Conservation (phyloP, 2,113 vertebrate species). For the Megalops atlanticus region DNA sequence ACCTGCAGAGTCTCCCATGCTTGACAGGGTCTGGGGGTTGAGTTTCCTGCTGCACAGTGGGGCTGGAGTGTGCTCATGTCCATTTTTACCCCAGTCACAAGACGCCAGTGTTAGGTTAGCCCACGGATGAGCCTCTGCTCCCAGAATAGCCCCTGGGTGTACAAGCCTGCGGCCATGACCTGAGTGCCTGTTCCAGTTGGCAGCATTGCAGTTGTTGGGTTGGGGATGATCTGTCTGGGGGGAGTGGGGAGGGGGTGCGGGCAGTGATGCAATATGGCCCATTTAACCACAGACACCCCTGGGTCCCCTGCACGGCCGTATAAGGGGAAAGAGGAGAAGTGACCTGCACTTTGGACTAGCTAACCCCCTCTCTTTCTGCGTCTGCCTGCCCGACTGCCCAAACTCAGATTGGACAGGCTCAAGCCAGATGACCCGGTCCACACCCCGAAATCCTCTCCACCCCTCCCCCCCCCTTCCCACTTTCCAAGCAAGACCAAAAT, state of each 20-base stretch:
- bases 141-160: slow-evolving; percentile 68
- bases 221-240: slow-evolving; percentile 59
- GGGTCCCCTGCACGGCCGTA: slow-evolving; percentile 41
- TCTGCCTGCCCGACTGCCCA: background rate
- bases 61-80: slow-evolving; percentile 46
- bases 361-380: slow-evolving; percentile 17
- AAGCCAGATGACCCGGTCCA: slow-evolving; percentile 20
- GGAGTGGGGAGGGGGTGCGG: slow-evolving; percentile 31
- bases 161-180: slow-evolving; percentile 50
- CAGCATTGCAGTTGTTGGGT: slow-evolving; percentile 69
- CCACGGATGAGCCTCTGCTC: slow-evolving; percentile 67
- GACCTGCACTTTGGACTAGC: background rate
- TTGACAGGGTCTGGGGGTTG: too few relatives aligned
- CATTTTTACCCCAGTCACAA: slow-evolving; percentile 73
- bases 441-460: slow-evolving; percentile 24
- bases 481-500: slow-evolving; percentile 65
- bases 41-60: slow-evolving; percentile 40
- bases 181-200: slow-evolving; percentile 69
- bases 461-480: slow-evolving; percentile 14
- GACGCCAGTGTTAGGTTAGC: slow-evolving; percentile 69
- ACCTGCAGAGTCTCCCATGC: background rate
- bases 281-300: slow-evolving; percentile 59
- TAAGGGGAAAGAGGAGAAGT: slow-evolving; percentile 47
- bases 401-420: slow-evolving; percentile 2
- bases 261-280: slow-evolving; percentile 55